A percentile compares a stretch with the other conserved stretches of the same genome.
phyloP scores from a whole-genome alignment of 2,888 invertebrate species.

The Ectemnius cavifrons region DNA sequence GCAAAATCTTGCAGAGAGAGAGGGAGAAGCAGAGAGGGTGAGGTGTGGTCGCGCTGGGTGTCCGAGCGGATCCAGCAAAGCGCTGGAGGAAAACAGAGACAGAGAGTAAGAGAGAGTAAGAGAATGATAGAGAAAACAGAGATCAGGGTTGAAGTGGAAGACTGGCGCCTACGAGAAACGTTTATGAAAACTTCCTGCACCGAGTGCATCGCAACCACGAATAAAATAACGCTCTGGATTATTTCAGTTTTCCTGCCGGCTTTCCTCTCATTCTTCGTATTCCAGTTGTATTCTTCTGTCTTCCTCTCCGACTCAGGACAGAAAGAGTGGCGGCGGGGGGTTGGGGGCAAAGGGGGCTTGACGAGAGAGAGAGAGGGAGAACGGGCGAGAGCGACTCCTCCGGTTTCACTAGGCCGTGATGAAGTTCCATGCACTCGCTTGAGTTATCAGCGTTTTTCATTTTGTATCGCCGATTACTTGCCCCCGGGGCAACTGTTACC shows the following conservation, averaged over 20 bases:
- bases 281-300: background rate
- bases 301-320: background rate
- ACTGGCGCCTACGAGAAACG: slow-evolving; percentile 61
- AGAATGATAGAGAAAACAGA: slow-evolving; percentile 9
- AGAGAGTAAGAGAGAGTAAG: background rate
- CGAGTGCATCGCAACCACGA: slow-evolving; percentile 58
- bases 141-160: background rate
- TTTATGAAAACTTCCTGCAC: slow-evolving; percentile 73
- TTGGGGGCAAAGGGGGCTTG: background rate
- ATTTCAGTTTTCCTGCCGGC: slow-evolving; percentile 35
- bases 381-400: background rate
- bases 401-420: slow-evolving; percentile 7
- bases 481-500: slow-evolving; percentile 18
- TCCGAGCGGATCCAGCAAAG: no score
- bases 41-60: no score
- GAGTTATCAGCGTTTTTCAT: slow-evolving; percentile 50
- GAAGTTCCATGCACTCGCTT: slow-evolving; percentile 26
- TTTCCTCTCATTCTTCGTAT: background rate
- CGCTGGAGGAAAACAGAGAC: no score
- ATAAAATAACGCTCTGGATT: slow-evolving; percentile 62
- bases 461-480: slow-evolving; percentile 42
- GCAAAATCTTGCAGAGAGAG: background rate
- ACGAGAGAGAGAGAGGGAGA: background rate
- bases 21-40: no score
- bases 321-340: no score